These are phyloP conservation scores for Pseudois nayaur DNA, from an alignment of 2,113 vertebrate genomes.

Conservation along the genomic window DNA sequence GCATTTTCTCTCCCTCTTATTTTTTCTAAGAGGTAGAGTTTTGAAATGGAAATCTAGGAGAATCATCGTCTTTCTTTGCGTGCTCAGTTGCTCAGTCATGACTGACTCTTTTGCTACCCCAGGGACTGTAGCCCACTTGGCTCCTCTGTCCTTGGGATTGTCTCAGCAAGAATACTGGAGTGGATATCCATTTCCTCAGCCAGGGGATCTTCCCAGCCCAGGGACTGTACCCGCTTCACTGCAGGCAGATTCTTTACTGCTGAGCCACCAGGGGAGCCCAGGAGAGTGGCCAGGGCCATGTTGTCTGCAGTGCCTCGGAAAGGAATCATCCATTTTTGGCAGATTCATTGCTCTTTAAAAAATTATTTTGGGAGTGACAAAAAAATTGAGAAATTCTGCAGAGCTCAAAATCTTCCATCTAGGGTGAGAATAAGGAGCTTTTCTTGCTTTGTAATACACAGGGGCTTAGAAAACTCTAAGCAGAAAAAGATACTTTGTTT, in stretches of 20 bases:
- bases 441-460: background rate
- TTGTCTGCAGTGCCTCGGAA: background rate
- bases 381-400: background rate
- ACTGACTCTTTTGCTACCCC: background rate
- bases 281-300: background rate
- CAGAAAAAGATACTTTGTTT: background rate
- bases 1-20: background rate
- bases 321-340: background rate
- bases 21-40: background rate
- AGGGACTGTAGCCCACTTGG: background rate
- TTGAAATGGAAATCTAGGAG: constrained; percentile 13
- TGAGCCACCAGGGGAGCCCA: background rate
- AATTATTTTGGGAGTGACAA: constrained; percentile 31
- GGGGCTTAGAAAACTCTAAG: background rate
- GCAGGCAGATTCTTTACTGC: background rate
- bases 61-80: background rate
- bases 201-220: background rate
- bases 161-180: background rate
- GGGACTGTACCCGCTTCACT: background rate
- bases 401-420: background rate
- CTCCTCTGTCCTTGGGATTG: background rate
- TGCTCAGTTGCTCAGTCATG: background rate
- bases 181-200: background rate
- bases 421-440: background rate
- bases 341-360: background rate